phyloP scores from a whole-genome alignment of 2,797 vertebrate species.

The Avahi laniger region DNA sequence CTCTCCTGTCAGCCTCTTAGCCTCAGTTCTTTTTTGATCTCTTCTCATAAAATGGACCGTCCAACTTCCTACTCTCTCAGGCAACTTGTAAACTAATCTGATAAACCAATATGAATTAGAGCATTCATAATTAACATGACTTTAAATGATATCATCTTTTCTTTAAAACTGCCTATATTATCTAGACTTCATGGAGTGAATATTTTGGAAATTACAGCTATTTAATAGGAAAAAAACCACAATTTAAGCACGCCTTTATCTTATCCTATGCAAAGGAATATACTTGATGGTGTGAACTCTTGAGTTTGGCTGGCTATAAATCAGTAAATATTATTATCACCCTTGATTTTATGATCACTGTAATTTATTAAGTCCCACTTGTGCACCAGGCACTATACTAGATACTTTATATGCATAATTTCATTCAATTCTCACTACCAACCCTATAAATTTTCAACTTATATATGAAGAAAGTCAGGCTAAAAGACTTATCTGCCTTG shows the following conservation, averaged over 20 bases:
- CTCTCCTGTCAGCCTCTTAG: neutral
- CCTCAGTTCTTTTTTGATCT: neutral
- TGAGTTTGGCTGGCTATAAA: neutral
- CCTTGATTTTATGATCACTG: neutral
- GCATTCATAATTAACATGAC: neutral
- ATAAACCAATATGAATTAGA: constrained; percentile 10
- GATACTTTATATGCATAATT: neutral
- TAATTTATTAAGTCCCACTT: neutral
- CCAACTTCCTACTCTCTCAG: neutral
- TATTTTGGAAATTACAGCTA: constrained; percentile 12
- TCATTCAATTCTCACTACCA: neutral
- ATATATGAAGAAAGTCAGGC: neutral
- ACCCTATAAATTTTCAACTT: neutral
- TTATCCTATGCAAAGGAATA: neutral
- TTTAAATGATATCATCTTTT: constrained; percentile 39
- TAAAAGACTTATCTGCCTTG: neutral
- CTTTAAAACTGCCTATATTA: constrained; percentile 19
- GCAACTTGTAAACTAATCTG: constrained; percentile 40
- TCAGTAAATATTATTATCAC: neutral
- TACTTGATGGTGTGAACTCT: constrained; percentile 27
- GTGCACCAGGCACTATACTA: neutral
- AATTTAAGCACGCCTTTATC: neutral
- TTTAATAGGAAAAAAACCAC: neutral
- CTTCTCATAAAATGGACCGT: neutral
- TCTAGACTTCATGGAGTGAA: constrained; percentile 33